Evolutionary conservation across 2,888 invertebrate species (phyloP), one percentile per base, ranked within the genome.

Genomic region (Nemotelus nigrinus): DNA sequence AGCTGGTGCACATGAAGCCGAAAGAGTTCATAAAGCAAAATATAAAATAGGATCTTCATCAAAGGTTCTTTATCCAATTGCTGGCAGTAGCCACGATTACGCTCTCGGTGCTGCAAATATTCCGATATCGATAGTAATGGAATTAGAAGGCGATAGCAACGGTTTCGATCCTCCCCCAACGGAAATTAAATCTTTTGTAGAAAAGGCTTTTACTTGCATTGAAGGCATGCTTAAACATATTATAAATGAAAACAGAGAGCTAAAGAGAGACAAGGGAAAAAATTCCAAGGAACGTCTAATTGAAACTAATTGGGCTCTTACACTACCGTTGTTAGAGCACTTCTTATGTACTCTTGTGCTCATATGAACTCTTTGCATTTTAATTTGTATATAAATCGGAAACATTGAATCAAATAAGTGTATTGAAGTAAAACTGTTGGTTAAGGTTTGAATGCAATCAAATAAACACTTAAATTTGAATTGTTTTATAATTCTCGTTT

Each of bases 21-120:
- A 79, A 2, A 76, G 72, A 3, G 83, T 83, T 39, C 86, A 85
- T 5, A 86, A 87, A 4, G 85, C 85, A 0, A 72, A 57, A 2
- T 89, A 89, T 76, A 81, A 48, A 0, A 83, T 87, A 3, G 89
- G 89, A 44, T 88, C 86, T 57, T 88, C 89, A 0, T 87, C 89
- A 0, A 88, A 87, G 81, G 86, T 88, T 1, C 81, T 89, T 5
- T 87, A 89, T 76, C 83, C 87, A 2, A 89, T 89, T 0, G 86
- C 89, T 41, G 93, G 93, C 0, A 90, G 90, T 4, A 89, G 92
- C 81, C 91, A 91, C 82, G 93, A 93, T 81, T 93, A 91, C 84
- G 90, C 90, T 0, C 90, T 90, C 84, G 89, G 84, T 2, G 86
- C 87, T 3, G 88, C 84, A 8, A 90, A 90, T 1, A 89, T 91